Conservation (phyloP, 2,888 invertebrate species). For the Alsophila aescularia region DNA sequence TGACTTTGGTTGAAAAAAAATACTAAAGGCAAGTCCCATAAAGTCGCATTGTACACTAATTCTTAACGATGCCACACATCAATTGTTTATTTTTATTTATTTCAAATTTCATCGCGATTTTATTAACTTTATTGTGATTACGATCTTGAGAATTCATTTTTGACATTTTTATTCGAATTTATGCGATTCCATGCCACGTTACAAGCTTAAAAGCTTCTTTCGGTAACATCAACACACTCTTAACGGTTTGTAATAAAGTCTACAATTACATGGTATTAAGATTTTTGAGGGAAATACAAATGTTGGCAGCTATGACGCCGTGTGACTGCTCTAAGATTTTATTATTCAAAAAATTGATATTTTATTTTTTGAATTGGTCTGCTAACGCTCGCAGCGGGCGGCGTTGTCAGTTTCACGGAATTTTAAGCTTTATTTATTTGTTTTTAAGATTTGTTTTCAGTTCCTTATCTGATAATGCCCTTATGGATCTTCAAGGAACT, state of each 20-base stretch:
- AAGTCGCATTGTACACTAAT: slow-evolving; percentile 70
- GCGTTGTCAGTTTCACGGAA: slow-evolving; percentile 41
- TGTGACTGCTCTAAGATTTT: slow-evolving; percentile 81
- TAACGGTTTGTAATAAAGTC: slow-evolving; percentile 54
- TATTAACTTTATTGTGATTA: slow-evolving; percentile 82
- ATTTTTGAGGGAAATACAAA: slow-evolving; percentile 41
- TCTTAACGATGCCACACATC: slow-evolving; percentile 67
- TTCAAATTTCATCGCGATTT: slow-evolving; percentile 80
- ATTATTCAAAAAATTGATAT: slow-evolving; percentile 82
- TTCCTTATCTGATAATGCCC: slow-evolving; percentile 40
- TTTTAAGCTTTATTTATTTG: slow-evolving; percentile 47
- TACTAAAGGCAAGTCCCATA: slow-evolving; percentile 43
- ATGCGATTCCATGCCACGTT: slow-evolving; percentile 66
- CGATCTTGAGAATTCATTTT: slow-evolving; percentile 81
- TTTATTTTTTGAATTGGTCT: slow-evolving; percentile 78
- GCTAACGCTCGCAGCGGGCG: slow-evolving; percentile 81
- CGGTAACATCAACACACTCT: slow-evolving; percentile 32
- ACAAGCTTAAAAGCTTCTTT: slow-evolving; percentile 42
- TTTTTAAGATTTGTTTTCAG: slow-evolving; percentile 49
- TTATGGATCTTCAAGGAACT: slow-evolving; percentile 71
- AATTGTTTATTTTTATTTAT: slow-evolving; percentile 78
- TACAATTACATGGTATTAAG: slow-evolving; percentile 42
- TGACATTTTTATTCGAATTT: slow-evolving; percentile 83
- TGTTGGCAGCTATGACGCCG: slow-evolving; percentile 59
- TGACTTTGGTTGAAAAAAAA: slow-evolving; percentile 38